Evolutionary conservation across 2,113 vertebrate species (phyloP), one percentile per base, ranked within the genome.

Genomic region (Procapra przewalskii): DNA sequence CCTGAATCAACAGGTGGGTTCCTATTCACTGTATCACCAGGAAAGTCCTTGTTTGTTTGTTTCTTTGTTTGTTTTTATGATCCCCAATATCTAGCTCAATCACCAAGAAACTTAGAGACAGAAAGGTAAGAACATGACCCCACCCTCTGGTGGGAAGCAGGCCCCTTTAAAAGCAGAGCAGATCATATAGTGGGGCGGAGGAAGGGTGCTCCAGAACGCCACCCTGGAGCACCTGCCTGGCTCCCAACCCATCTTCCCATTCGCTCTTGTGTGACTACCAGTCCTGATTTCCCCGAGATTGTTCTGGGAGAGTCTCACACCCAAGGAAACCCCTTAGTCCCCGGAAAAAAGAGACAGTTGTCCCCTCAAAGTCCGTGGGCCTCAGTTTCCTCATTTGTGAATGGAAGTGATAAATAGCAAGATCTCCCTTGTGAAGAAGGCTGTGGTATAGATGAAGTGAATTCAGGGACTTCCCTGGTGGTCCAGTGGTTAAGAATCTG

Each of bases 151-250:
- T 1, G 10, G 81, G 71, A 43, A 48, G 52, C 64, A 64, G n/a
- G 7, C 16, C 14, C 7, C 1, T 5, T 25, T 33, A 67, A 87
- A n/a, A 13, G 3, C 25, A 16, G 9, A 19, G 21, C 0, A 6
- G 15, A 48, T 19, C 0, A 0, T 23, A 15, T 14, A 16, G 12
- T 2, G 43, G 4, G 43, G 84, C 0, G 1, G 3, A 0, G 16
- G 64, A 9, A 62, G 57, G 62, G 33, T 36, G 19, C 23, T 19
- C 25, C 14, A 11, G 60, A 57, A 27, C 19, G 0, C 5, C 2
- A 40, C 80, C 40, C 23, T 10, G 45, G 33, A 27, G 48, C 21
- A 17, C 71, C 67, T 29, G 4, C 52, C 77, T 52, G 13, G 62
- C 81, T 75, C 54, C 71, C 7, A 3, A 8, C 4, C 19, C 27